Evolutionary conservation across 35 echinoderm and acorn worm genomes (phyloP), one percentile per base, ranked within the genome.

Genomic region (Holothuria glaberrima): DNA sequence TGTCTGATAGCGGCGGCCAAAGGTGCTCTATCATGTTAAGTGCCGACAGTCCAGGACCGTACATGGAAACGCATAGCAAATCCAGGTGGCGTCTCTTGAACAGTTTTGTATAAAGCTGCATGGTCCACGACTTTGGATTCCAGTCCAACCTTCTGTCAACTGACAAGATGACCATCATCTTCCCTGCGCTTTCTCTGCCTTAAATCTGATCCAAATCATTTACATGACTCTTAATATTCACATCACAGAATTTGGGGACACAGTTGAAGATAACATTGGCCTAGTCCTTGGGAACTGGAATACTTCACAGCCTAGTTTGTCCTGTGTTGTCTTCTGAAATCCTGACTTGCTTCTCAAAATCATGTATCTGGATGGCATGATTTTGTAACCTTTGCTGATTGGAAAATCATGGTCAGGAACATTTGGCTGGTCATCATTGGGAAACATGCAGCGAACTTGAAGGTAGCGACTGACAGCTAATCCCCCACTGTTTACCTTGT

Each of bases 371-470:
- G 74, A 78, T 48, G 89, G 89, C 12, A 59, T 71, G 4, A 91
- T 83, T 27, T 82, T 59, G 77, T 85, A 85, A 3, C 68, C 68
- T 18, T 32, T 41, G 2, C 38, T 22, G 9, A 26, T 19, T 9
- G 77, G 77, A 62, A 91, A 91, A 22, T 91, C 80, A 58, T 91
- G 89, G 54, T 70, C 89, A 5, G 41, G 59, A n/a, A 70, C n/a
- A 25, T 84, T 54, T 2, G 89, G 78, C 4, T 14, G 9, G 33
- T 91, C 89, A 30, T 69, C 41, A 20, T 50, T 83, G 0, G 77
- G 89, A 66, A 71, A 91, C 0, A 82, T 5, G 3, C 33, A 28
- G 17, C 52, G 50, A 17, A 80, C 2, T 67, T 90, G 71, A n/a
- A 64, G 75, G 74, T 90, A 80, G n/a, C 88, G 19, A 12, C 66